These are phyloP conservation scores for Drosophila mauritiana DNA, from an alignment of 1,140 invertebrate species.

Conservation along the genomic window DNA sequence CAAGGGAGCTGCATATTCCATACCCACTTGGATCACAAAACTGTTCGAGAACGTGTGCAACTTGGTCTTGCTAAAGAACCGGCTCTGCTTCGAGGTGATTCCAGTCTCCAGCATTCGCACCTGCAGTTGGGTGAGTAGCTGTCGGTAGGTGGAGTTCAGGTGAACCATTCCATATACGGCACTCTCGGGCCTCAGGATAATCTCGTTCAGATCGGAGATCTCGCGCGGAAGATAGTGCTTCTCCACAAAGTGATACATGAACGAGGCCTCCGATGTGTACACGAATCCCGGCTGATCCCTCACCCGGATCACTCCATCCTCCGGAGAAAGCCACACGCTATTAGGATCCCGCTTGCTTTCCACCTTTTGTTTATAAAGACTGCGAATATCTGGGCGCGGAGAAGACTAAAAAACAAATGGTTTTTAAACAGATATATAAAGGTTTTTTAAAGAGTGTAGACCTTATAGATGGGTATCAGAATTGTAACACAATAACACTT, in stretches of 20 bases:
- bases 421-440: too few relatives aligned
- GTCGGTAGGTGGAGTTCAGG: conserved; percentile 67
- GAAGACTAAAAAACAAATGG: conserved; percentile 41
- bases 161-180: conserved; percentile 54
- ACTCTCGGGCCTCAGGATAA: conserved; percentile 62
- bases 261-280: conserved; percentile 70
- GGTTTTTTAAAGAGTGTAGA: too few relatives aligned
- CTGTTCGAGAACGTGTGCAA: conserved; percentile 70
- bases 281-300: conserved; percentile 73
- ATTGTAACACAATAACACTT: too few relatives aligned
- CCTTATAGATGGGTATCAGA: too few relatives aligned
- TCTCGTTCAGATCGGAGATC: conserved; percentile 79
- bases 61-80: conserved; percentile 62
- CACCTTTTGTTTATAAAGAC: conserved; percentile 64
- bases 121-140: conserved; percentile 54
- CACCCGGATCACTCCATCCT: conserved; percentile 65
- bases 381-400: conserved; percentile 57
- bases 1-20: conserved; percentile 78
- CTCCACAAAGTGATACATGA: conserved; percentile 65
- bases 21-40: conserved; percentile 75
- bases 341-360: conserved; percentile 45
- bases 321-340: conserved; percentile 52
- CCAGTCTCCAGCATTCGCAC: conserved; percentile 69
- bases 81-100: conserved; percentile 57
- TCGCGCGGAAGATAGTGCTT: conserved; percentile 70